Evolutionary conservation across 2,113 vertebrate species (phyloP), one percentile per base, ranked within the genome.

Genomic region (Psammodynastes pulverulentus): DNA sequence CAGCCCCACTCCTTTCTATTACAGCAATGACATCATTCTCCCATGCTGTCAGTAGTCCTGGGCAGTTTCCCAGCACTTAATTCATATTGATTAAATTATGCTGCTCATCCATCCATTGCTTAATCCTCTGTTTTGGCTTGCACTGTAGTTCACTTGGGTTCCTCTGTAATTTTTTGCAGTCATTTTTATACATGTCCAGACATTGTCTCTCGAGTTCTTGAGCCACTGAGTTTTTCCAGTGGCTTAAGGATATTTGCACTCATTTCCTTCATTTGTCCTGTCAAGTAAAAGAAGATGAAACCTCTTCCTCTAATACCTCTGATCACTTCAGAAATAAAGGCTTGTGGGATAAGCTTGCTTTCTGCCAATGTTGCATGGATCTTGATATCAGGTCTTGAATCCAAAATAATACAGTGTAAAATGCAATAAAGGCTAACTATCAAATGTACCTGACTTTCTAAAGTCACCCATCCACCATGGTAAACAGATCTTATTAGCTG

Each of bases 181-280:
- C 17, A 21, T 29, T 52, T 12, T 87, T 1, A 49, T 91, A 49
- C 95, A 0, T 96, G 96, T 93, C 93, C 94, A 92, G 95, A 91
- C 96, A 94, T 95, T 93, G 0, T 19, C 91, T 46, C 92, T 91
- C 92, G 12, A 92, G 90, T 24, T 29, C 89, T 88, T 94, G 94
- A 96, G 91, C 95, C 95, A 96, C 29, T 86, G 84, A 87, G 34
- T 88, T 72, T 39, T 58, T 67, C 0, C 54, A 91, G 4, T 92
- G 52, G 89, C 84, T 95, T 26, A 88, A 95, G 94, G 96, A 94
- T 96, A 88, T 95, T 95, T 67, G 19, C 84, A 91, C 93, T 87
- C 0, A 0, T 91, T 94, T 23, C 94, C 92, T 96, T 91, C 92
- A 87, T 95, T 95, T 88, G 49, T 84, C 86, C 91, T 93, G 34